Evolutionary conservation across 2,797 vertebrate species (phyloP).

Genomic region (Cossypha niveicapilla): DNA sequence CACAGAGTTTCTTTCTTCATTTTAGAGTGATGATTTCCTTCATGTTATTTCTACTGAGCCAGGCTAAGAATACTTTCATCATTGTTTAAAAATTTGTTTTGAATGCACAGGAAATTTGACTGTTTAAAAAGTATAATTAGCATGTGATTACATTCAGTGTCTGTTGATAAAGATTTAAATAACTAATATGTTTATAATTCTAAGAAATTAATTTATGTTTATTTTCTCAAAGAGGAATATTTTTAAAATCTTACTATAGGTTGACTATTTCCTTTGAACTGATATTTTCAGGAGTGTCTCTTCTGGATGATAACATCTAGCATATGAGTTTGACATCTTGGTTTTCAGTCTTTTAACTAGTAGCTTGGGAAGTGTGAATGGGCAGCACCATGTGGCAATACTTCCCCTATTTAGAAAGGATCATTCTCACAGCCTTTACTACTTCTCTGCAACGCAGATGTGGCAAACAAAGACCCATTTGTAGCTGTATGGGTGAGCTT

Average conservation of each 20-base stretch:
- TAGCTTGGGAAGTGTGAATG: background rate
- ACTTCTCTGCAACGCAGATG: constrained; percentile 43
- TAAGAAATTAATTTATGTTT: background rate
- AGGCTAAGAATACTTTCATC: background rate
- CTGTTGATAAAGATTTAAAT: background rate
- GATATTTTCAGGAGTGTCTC: background rate
- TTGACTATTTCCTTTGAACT: background rate
- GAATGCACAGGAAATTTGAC: background rate
- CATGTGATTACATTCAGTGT: background rate
- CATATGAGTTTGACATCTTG: background rate
- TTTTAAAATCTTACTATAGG: background rate
- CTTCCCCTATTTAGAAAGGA: constrained; percentile 26
- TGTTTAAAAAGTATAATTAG: background rate
- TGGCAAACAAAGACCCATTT: constrained; percentile 64
- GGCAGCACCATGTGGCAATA: background rate
- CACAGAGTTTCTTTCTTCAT: background rate
- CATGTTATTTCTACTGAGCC: background rate
- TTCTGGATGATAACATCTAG: background rate
- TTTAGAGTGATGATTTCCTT: background rate
- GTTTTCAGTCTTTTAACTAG: background rate
- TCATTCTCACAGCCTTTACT: constrained; percentile 8
- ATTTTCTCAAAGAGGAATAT: background rate
- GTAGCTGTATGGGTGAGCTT: constrained; percentile 14
- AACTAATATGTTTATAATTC: background rate
- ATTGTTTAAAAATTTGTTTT: background rate